Evolutionary conservation across 2,797 vertebrate species (phyloP).

Genomic region (Onychomys leucogaster): DNA sequence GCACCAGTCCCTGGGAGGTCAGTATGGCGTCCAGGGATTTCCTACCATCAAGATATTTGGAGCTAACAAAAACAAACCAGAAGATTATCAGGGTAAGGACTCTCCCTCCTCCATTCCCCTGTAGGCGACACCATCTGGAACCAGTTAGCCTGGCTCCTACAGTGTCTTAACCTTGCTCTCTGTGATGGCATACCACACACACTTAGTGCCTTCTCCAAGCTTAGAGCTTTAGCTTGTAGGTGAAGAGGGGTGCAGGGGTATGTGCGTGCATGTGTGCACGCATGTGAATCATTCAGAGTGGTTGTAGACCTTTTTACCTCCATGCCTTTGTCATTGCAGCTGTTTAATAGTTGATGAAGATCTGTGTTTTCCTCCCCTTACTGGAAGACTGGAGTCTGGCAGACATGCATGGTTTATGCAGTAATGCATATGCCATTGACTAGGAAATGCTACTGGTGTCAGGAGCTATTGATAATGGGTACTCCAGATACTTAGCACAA

Average conservation of each 20-base stretch:
- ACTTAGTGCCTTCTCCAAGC: not conserved
- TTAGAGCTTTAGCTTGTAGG: not conserved
- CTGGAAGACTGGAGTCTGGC: not conserved
- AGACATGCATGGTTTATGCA: not conserved
- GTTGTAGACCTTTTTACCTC: not conserved
- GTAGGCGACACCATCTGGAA: not conserved
- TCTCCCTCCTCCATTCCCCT: not conserved
- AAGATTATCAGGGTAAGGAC: slow-evolving; percentile 96
- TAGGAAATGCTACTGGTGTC: not conserved
- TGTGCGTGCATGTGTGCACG: not conserved
- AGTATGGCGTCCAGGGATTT: slow-evolving; percentile 95
- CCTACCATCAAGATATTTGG: slow-evolving; percentile 99
- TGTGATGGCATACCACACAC: not conserved
- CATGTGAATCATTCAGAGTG: not conserved
- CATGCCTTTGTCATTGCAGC: not conserved
- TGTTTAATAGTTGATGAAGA: not conserved
- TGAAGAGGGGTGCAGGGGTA: not conserved
- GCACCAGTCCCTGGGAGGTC: slow-evolving; percentile 94
- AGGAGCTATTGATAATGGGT: not conserved
- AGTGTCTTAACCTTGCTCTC: not conserved
- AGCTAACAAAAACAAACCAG: slow-evolving; percentile 96
- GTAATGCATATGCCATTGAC: not conserved
- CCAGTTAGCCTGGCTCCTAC: not conserved
- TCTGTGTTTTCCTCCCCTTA: not conserved
- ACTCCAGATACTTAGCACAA: not conserved